Evolutionary conservation across 1,140 invertebrate genomes (phyloP), one percentile per base, ranked within the genome.

Genomic region (Amyelois transitella): DNA sequence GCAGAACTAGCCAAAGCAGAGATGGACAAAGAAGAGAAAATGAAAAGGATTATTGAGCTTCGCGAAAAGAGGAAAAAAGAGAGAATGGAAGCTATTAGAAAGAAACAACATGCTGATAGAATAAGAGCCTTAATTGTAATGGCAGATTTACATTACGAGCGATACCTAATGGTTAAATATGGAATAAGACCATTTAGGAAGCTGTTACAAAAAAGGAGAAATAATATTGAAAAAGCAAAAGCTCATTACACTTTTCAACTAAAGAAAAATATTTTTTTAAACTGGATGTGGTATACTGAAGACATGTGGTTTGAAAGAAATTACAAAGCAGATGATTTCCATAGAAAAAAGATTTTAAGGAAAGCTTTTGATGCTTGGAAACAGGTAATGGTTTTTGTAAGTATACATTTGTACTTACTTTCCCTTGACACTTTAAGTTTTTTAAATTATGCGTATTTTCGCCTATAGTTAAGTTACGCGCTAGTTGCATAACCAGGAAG

Each of bases 11-110:
- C 81, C 12, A 87, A 81, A 66, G 73, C 75, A 18, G 79, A 86
- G 71, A 83, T 88, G 77, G 91, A 93, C 64, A 91, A 92, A 72
- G 91, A 92, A 66, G 91, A 92, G 55, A 91, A 91, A 64, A 75
- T 87, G 1, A 78, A 83, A 63, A 86, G 89, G 55, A 89, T 93
- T 1, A 89, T 90, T 71, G 89, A 89, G 22, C 84, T 92, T 5
- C 89, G 89, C 67, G 89, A 92, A 50, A 90, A 90, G 62, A 81
- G 91, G 18, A 90, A 87, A 53, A 86, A 79, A 64, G 91, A 92
- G 73, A 89, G 91, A 75, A 89, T 92, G 66, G 87, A 89, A 55
- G 90, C 88, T 55, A 90, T 91, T 75, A 88, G 81, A 79, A 91
- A 82, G 67, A 89, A 72, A 87, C 90, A 77, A 85, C 86, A 73